Conservation (phyloP, 1,140 invertebrate genomes). For the Drosophila ohnishii region DNA sequence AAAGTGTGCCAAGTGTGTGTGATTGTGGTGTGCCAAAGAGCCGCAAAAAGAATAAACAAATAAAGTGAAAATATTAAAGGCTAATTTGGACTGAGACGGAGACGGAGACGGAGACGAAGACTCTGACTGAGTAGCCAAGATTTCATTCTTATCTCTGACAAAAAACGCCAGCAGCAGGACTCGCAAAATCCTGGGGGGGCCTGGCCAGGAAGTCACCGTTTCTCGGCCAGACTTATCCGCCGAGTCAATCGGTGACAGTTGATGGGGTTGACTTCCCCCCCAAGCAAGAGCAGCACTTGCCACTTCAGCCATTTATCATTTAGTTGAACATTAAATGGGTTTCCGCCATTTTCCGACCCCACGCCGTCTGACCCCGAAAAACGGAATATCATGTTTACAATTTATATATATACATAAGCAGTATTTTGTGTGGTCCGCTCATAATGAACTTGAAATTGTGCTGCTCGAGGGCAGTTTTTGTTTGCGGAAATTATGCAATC, state of each 20-base stretch:
- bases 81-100: slow-evolving; percentile 41
- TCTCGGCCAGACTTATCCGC: slow-evolving; percentile 51
- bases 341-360: slow-evolving; percentile 69
- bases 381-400: slow-evolving; percentile 36
- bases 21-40: slow-evolving; percentile 37
- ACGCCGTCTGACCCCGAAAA: slow-evolving; percentile 24
- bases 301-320: slow-evolving; percentile 73
- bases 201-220: slow-evolving; percentile 23
- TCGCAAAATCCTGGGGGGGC: slow-evolving; percentile 5
- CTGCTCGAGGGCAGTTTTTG: slow-evolving; percentile 46
- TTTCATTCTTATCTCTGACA: slow-evolving; percentile 59
- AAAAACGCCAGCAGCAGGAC: slow-evolving; percentile 62
- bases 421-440: slow-evolving; percentile 32
- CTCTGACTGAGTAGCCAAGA: slow-evolving; percentile 22
- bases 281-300: slow-evolving; percentile 18
- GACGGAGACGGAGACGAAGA: background rate
- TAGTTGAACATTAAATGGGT: slow-evolving; percentile 71
- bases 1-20: slow-evolving; percentile 62
- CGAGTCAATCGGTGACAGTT: slow-evolving; percentile 69
- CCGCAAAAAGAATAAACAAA: slow-evolving; percentile 37
- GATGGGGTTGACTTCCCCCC: slow-evolving; percentile 42
- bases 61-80: slow-evolving; percentile 35
- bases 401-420: slow-evolving; percentile 15
- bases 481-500: slow-evolving; percentile 77
- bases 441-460: slow-evolving; percentile 72